These are phyloP conservation scores for Lontra canadensis DNA, from an alignment of 2,113 vertebrate species.

Conservation along the genomic window DNA sequence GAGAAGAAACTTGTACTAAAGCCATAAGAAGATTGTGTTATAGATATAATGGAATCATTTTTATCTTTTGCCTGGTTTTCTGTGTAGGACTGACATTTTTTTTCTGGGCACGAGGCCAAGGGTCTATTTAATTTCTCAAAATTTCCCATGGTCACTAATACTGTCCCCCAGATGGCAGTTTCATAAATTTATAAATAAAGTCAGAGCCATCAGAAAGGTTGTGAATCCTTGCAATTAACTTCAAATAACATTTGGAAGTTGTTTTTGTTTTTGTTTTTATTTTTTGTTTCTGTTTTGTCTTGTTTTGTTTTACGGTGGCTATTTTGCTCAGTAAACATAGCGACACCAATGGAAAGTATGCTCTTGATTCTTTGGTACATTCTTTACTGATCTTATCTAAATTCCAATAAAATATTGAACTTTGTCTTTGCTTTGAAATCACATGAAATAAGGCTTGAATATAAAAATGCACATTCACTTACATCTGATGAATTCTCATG, in stretches of 20 bases:
- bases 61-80: conserved; percentile 75
- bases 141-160: conserved; percentile 67
- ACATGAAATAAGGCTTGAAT: background rate
- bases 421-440: background rate
- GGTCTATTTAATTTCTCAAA: conserved; percentile 77
- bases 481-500: background rate
- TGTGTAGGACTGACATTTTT: conserved; percentile 66
- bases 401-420: background rate
- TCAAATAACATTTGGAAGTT: background rate
- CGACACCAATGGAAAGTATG: background rate
- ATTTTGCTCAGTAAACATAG: conserved; percentile 32
- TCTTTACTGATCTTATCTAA: background rate
- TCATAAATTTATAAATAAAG: conserved; percentile 74
- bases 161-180: background rate
- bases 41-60: conserved; percentile 77
- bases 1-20: conserved; percentile 74
- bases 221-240: conserved; percentile 30
- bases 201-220: conserved; percentile 49
- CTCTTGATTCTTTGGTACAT: background rate
- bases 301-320: background rate
- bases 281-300: background rate
- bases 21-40: conserved; percentile 79
- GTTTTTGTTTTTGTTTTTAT: background rate
- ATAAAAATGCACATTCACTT: background rate
- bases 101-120: conserved; percentile 73